These are phyloP conservation scores for Andrena bicolor DNA, from an alignment of 2,888 invertebrate species.

Conservation along the genomic window DNA sequence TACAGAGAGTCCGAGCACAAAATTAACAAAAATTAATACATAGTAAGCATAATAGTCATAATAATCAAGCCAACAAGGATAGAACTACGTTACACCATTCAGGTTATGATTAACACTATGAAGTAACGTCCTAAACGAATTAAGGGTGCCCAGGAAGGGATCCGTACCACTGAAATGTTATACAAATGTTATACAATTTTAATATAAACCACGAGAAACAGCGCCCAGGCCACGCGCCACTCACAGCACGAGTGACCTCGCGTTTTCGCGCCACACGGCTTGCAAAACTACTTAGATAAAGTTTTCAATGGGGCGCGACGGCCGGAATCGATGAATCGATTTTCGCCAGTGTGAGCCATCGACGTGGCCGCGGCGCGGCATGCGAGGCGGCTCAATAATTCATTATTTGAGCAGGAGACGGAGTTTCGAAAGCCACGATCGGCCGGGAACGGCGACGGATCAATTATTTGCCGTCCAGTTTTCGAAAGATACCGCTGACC, in stretches of 20 bases:
- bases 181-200: too few relatives aligned
- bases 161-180: too few relatives aligned
- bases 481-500: background rate
- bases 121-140: too few relatives aligned
- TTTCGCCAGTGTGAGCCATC: conserved; percentile 41
- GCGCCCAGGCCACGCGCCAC: too few relatives aligned
- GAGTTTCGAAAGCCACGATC: conserved; percentile 13
- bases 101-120: too few relatives aligned
- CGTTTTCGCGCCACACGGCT: conserved; percentile 31
- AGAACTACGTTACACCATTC: too few relatives aligned
- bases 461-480: conserved; percentile 20
- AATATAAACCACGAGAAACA: background rate
- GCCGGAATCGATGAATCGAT: conserved; percentile 59
- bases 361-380: conserved; percentile 31
- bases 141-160: too few relatives aligned
- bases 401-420: conserved; percentile 49
- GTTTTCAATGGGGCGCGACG: conserved; percentile 44
- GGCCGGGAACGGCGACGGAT: background rate
- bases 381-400: conserved; percentile 58
- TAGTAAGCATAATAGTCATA: too few relatives aligned
- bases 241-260: background rate
- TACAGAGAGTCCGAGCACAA: too few relatives aligned
- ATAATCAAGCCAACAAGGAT: too few relatives aligned
- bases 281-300: conserved; percentile 32
- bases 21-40: too few relatives aligned